Evolutionary conservation across 2,797 vertebrate species (phyloP).

Genomic region (Falco cherrug): DNA sequence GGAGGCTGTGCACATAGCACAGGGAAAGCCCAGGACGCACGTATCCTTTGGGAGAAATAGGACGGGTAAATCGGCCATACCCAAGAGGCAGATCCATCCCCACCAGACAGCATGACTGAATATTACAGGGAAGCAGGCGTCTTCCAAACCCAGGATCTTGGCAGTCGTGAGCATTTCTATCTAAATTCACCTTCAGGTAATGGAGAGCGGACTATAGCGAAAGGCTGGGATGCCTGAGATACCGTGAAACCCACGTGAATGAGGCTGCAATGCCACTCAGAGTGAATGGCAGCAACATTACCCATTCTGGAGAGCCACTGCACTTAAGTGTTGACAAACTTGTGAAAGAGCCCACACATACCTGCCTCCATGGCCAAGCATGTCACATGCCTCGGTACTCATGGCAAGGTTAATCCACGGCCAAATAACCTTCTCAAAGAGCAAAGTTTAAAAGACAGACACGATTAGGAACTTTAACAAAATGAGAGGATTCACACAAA

Average conservation of each 20-base stretch:
- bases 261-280: neutral
- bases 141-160: neutral
- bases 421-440: neutral
- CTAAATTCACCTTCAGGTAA: neutral
- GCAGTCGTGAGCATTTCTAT: neutral
- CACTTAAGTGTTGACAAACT: neutral
- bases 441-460: neutral
- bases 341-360: neutral
- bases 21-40: neutral
- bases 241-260: accelerated
- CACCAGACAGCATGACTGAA: accelerated
- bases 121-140: neutral
- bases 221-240: neutral
- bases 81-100: neutral
- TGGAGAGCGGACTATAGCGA: accelerated
- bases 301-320: neutral
- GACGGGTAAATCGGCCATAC: accelerated
- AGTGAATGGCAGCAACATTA: neutral
- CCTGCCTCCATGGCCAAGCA: neutral
- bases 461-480: neutral
- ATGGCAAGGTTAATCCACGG: neutral
- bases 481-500: neutral
- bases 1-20: neutral
- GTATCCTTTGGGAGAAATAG: neutral
- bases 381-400: neutral